phyloP scores from a whole-genome alignment of 2,888 invertebrate genomes.

The Caenorhabditis uteleia region DNA sequence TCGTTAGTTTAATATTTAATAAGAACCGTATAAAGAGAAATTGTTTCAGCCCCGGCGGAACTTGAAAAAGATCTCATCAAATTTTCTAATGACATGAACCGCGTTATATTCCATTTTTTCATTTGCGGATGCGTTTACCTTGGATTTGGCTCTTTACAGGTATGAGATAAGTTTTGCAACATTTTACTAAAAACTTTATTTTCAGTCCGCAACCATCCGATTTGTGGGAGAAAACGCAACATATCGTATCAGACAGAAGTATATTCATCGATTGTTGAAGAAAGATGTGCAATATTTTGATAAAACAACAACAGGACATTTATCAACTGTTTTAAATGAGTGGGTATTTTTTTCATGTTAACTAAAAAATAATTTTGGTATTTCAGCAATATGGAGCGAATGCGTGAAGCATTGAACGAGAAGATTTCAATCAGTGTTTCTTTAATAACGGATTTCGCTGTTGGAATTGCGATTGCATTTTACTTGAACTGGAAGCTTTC shows the following conservation, averaged over 20 bases:
- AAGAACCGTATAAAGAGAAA: too few relatives aligned
- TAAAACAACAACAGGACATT: conserved; percentile 71
- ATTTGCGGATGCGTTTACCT: conserved; percentile 21
- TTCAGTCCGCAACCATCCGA: conserved; percentile 65
- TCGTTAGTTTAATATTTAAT: too few relatives aligned
- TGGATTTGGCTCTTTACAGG: conserved; percentile 25
- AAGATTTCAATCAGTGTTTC: conserved; percentile 56
- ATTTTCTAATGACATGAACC: conserved; percentile 21
- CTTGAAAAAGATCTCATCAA: conserved; percentile 28
- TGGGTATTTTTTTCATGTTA: conserved; percentile 57
- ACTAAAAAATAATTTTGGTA: neutral
- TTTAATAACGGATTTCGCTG: conserved; percentile 33
- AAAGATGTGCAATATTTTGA: conserved; percentile 72
- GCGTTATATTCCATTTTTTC: conserved; percentile 19
- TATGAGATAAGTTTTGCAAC: too few relatives aligned
- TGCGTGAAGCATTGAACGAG: conserved; percentile 64
- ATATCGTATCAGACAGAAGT: conserved; percentile 70
- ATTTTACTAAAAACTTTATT: too few relatives aligned
- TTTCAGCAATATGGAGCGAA: conserved; percentile 61
- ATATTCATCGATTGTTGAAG: conserved; percentile 70
- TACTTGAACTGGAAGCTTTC: conserved; percentile 59
- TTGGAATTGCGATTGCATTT: conserved; percentile 48
- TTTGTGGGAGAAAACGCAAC: conserved; percentile 71
- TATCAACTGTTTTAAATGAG: conserved; percentile 73
- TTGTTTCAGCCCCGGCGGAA: conserved; percentile 22